Base-by-base conservation (phyloP, 1,140 invertebrate genomes). In the Ceratitis capitata region DNA sequence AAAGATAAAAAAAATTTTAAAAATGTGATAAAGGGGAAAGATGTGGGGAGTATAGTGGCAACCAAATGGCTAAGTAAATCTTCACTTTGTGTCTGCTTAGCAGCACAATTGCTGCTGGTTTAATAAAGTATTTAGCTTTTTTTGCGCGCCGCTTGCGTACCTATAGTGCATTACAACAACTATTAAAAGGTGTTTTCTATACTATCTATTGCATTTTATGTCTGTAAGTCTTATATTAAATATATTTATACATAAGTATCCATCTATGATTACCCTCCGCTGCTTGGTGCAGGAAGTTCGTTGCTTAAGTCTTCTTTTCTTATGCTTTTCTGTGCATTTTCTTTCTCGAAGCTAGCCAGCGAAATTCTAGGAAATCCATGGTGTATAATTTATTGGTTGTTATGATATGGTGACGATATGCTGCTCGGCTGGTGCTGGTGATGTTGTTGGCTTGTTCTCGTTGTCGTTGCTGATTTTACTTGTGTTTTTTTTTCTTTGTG, bases 131-230 rank as follows among this genome's bases (percentile, higher is more conserved):
- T 78, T 78, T 78, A 78, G 69, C 39, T 26, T 78, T 88, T 86
- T n/a, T 74, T 19, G 64, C 39, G 78, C 85, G 23, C 83, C 14
- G 61, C 61, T 69, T 29, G 2, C 51, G 51, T 23, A 64, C 16
- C 51, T 87, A 88, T 88, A 86, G 87, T 90, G 88, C 89, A 90
- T 90, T 90, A 89, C 89, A 90, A 90, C 88, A 90, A 90, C 89
- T 90, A 90, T 90, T 90, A 89, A 85, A 29, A 83, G 45, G 82
- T 83, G 82, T 53, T 39, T 83, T 35, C 26, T 53, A 83, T 78
- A 45, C n/a, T 9, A 42, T 78, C 5, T 78, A 10, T 42, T 26
- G 69, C n/a, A 78, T 78, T 78, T 78, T 78, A 45, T 69, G 26
- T 29, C 0, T 26, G 32, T n/a, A 42, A 16, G n/a, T n/a, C n/a